Conservation (phyloP, 2,113 vertebrate species). For the Picathartes gymnocephalus region DNA sequence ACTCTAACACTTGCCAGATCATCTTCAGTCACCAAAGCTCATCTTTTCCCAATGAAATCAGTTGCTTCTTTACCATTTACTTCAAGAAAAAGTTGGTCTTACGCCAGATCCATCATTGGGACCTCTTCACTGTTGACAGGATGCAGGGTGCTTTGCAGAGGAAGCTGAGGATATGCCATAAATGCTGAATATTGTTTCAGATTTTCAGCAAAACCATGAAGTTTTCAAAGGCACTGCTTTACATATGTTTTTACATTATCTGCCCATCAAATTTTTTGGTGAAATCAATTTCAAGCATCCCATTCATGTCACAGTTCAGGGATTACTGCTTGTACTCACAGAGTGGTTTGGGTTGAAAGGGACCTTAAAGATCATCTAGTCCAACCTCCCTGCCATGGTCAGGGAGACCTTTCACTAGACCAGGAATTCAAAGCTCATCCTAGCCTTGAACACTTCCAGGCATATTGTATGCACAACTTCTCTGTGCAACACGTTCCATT, state of each 20-base stretch:
- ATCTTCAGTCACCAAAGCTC: not conserved
- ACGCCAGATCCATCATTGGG: not conserved
- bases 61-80: not conserved
- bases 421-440: not conserved
- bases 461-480: not conserved
- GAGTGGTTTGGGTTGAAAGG: not conserved
- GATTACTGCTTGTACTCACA: not conserved
- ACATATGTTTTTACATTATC: not conserved
- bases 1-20: not conserved
- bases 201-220: not conserved
- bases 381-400: not conserved
- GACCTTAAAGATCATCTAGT: not conserved
- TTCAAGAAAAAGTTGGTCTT: not conserved
- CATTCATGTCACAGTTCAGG: not conserved
- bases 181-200: not conserved
- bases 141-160: not conserved
- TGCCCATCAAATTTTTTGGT: not conserved
- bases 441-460: not conserved
- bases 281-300: not conserved
- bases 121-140: not conserved
- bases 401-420: not conserved
- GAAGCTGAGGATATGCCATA: not conserved
- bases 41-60: not conserved
- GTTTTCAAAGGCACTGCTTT: not conserved
- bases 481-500: not conserved